Evolutionary conservation across 2,888 invertebrate genomes (phyloP), one percentile per base, ranked within the genome.

Genomic region (Chironomus riparius): DNA sequence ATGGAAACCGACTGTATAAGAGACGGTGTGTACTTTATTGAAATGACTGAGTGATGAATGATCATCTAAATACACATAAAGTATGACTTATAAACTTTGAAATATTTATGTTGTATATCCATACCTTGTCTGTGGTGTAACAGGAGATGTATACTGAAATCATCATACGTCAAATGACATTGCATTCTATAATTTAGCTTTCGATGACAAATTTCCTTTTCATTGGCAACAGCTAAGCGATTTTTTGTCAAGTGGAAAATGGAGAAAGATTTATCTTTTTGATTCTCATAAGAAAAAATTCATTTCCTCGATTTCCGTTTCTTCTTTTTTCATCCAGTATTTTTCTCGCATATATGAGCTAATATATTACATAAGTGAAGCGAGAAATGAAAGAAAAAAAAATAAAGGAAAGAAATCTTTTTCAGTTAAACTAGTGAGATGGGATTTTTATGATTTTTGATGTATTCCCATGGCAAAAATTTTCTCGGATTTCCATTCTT

Each of bases 171-270:
- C n/a, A 56, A 56, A 56, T 15, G 5, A 6, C 56, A 65, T 24
- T 65, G 21, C 24, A 65, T 65, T 65, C 65, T n/a, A 21, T 65
- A 24, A 24, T 21, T 21, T 13, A 65, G 13, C 24, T 21, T 65
- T 68, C 68, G 21, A 47, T 38, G 68, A 68, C 68, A 68, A 68
- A 68, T 68, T 68, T 68, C 68, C 68, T 68, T 68, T 68, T 47
- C 15, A 15, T 38, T 68, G 47, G 13, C 15, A 28, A 15, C 47
- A 15, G 12, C 28, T 65, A 18, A 22, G 21, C 56, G 22, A 6
- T 24, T 65, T 24, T 21, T 68, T 68, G 28, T 68, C 38, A 15
- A n/a, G 47, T 68, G 6, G n/a, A 68, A 68, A 68, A 68, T 18
- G 28, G 5, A 38, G 28, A 15, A 47, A 68, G 47, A 68, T 38